Percentiles rank a stretch among this genome's conserved stretches.
Conservation (phyloP, 2,888 invertebrate genomes). For the Salticus scenicus region DNA sequence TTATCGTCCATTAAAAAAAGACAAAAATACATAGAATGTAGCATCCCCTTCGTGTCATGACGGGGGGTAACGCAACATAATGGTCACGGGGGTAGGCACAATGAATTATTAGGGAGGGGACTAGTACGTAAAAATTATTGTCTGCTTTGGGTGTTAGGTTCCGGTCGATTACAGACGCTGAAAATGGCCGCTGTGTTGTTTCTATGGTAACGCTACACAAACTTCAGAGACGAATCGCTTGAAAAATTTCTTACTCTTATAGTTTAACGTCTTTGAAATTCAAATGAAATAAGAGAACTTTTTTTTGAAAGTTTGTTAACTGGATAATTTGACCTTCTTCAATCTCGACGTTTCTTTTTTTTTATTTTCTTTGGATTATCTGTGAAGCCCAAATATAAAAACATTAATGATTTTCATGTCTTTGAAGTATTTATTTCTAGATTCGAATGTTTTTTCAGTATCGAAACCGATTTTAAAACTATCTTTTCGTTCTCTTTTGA, state of each 20-base stretch:
- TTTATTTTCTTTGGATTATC: no score
- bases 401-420: no score
- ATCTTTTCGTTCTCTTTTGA: no score
- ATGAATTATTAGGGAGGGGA: slow-evolving; percentile 63
- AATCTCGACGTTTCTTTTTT: no score
- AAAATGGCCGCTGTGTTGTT: slow-evolving; percentile 59
- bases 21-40: slow-evolving; percentile 40
- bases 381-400: no score
- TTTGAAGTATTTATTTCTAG: no score
- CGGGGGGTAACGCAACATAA: slow-evolving; percentile 53
- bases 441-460: no score
- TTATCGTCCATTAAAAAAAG: slow-evolving; percentile 67
- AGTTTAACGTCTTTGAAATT: not conserved
- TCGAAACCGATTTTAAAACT: no score
- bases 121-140: slow-evolving; percentile 62
- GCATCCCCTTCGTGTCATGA: slow-evolving; percentile 17
- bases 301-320: not conserved
- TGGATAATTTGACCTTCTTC: no score
- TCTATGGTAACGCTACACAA: slow-evolving; percentile 38
- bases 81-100: slow-evolving; percentile 54
- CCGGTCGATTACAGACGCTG: slow-evolving; percentile 67
- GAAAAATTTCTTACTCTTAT: not conserved
- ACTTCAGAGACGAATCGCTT: not conserved
- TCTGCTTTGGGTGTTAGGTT: slow-evolving; percentile 66
- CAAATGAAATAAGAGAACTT: not conserved